These are phyloP conservation scores for Alviniconcha strummeri DNA, from an alignment of 2,888 invertebrate genomes.

Conservation along the genomic window DNA sequence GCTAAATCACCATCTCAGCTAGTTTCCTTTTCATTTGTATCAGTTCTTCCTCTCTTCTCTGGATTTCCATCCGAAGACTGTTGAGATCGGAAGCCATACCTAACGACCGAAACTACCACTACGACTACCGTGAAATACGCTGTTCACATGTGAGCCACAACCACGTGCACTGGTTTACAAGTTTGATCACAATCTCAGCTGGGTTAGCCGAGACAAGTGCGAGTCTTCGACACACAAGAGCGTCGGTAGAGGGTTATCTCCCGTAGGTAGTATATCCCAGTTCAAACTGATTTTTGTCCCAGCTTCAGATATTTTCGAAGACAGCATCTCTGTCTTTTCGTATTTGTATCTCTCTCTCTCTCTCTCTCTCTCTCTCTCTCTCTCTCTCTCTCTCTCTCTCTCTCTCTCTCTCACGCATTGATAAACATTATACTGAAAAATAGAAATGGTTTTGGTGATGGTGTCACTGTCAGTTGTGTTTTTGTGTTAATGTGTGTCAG, in stretches of 20 bases:
- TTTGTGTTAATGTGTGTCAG: neutral
- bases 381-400: neutral
- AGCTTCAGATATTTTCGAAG: too few relatives aligned
- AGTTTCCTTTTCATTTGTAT: constrained; percentile 41
- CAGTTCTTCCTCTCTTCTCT: constrained; percentile 45
- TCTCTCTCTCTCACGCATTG: constrained; percentile 1
- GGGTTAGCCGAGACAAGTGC: too few relatives aligned
- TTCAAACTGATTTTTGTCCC: too few relatives aligned
- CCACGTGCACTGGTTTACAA: neutral
- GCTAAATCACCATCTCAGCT: neutral
- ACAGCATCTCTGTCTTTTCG: too few relatives aligned
- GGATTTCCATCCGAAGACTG: constrained; percentile 36
- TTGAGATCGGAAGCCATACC: constrained; percentile 26
- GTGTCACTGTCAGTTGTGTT: neutral
- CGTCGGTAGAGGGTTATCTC: too few relatives aligned
- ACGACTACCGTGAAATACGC: too few relatives aligned
- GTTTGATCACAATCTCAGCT: neutral
- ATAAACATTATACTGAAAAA: neutral
- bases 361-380: neutral
- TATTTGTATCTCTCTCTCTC: neutral
- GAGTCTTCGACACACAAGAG: too few relatives aligned
- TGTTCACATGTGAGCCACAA: too few relatives aligned
- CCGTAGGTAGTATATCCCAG: too few relatives aligned
- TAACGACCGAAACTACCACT: too few relatives aligned
- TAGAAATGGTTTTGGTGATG: neutral